Evolutionary conservation across 1,140 invertebrate species (phyloP), one percentile per base, ranked within the genome.

Genomic region (Lordiphosa clarofinis): DNA sequence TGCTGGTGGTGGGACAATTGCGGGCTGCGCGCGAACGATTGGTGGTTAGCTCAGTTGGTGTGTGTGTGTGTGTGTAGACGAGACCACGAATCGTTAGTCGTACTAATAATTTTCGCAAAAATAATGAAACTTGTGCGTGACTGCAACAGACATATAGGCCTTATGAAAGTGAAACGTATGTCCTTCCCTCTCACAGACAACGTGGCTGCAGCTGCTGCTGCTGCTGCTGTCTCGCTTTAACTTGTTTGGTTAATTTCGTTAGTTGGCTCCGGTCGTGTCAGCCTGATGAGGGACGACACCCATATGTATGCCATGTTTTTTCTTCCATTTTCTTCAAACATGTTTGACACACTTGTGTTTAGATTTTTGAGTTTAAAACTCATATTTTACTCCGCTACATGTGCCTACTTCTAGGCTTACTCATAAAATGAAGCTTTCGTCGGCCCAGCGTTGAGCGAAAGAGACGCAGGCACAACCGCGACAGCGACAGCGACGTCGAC

Each of bases 51-150:
- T n/a, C 19, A 33, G 36, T 46, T 54, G 28, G n/a, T n/a, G 38
- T 50, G 19, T 54, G 47, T 43, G 31, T 38, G 12, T 58, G 35
- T 63, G 36, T 60, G 37, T 37, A 35, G 40, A 19, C 33, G 52
- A 75, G 78, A 87, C 84, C 84, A 86, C 84, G 84, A 84, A 87
- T 81, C 84, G 84, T 86, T 87, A 84, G 84, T 68, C 84, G 74
- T 79, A 81, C 84, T 87, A 87, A 79, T 87, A 87, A 87, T 87
- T 87, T 73, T 56, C 39, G 73, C 43, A 71, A 79, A 87, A 84
- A 86, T 82, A 87, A 79, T 87, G 82, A 73, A 82, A 62, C 59
- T 73, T 46, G 40, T 24, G 52, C 56, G 42, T 44, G 31, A 46
- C 11, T 12, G 43, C 43, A 28, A 46, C n/a, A 46, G 43, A 21